Base-by-base conservation (phyloP, 2,113 vertebrate species). In the Lycaon pictus region DNA sequence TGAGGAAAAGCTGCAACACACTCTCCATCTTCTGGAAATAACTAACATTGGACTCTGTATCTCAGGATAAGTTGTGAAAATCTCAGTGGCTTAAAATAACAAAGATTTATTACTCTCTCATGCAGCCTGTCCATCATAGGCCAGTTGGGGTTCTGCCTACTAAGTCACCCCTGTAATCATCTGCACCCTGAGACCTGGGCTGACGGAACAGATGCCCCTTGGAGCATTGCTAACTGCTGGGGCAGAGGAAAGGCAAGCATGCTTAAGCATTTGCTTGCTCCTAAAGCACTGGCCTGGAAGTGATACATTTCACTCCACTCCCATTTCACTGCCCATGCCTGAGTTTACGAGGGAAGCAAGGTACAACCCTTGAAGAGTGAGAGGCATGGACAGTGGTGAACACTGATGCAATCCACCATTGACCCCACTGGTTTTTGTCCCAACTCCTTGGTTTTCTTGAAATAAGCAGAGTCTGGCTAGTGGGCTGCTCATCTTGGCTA, bases 361-460 rank as follows among this genome's bases (percentile, higher is more conserved):
- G 5, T 1, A 17, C 11, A n/a, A 55, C 0, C 53, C 1, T 43
- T 2, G 0, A 20, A 8, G 48, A 27, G n/a, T 1, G 27, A 82
- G 32, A 9, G 10, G 10, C n/a, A 6, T 2, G 20, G 60, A 35
- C 25, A 7, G 7, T 11, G 69, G 16, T 5, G 56, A 74, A 51
- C 0, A 37, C 48, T 17, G 16, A 5, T 27, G 8, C 6, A 9
- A 23, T 63, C 35, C 90, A 11, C 35, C 23, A 51, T 35, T 35
- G 23, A 20, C 15, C 27, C 11, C 23, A 1, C 0, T 4, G 20
- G 0, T 81, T 53, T 48, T 90, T 60, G 63, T 76, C 65, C 76
- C 53, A 62, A 1, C 37, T 53, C 1, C 19, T 88, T 0, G 2
- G 83, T 69, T 53, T n/a, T 77, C 5, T 22, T 65, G 22, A 69